Percentiles rank a stretch among this genome's conserved stretches.
phyloP scores from a whole-genome alignment of 53 echinoderm and acorn worm genomes.

The Stichopus horrens region DNA sequence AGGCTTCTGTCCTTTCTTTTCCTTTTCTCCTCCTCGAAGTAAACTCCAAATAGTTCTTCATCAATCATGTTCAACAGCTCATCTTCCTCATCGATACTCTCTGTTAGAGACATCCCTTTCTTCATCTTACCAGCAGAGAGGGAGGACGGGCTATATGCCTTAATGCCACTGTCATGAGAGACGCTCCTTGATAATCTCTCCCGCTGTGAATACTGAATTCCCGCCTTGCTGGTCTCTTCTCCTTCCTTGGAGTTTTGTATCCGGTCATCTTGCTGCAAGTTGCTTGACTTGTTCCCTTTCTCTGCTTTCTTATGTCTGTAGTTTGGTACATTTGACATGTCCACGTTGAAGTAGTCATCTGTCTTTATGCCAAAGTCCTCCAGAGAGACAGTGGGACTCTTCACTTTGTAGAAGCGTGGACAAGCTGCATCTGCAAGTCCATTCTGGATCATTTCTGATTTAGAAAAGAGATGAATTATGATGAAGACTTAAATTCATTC shows the following conservation, averaged over 20 bases:
- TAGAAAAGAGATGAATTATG: not conserved
- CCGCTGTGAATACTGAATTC: not conserved
- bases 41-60: conserved; percentile 81
- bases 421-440: conserved; percentile 84
- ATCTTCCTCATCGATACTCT: conserved; percentile 60
- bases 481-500: not conserved
- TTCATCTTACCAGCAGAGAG: not conserved
- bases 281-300: not conserved
- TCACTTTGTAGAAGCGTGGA: conserved; percentile 67
- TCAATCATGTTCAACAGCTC: conserved; percentile 83
- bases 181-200: conserved; percentile 6
- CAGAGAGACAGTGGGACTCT: conserved; percentile 67
- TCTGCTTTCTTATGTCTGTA: conserved; percentile 44
- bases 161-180: conserved; percentile 28
- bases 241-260: not conserved
- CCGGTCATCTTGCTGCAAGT: conserved; percentile 20
- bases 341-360: conserved; percentile 79
- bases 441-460: conserved; percentile 78
- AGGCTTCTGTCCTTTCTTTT: conserved; percentile 5
- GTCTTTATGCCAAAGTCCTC: conserved; percentile 92
- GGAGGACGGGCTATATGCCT: not conserved
- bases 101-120: not conserved
- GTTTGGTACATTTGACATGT: conserved; percentile 83
- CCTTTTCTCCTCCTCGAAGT: conserved; percentile 62
- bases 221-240: not conserved